Evolutionary conservation across 2,888 invertebrate genomes (phyloP).

Genomic region (Vesta saturnalis): DNA sequence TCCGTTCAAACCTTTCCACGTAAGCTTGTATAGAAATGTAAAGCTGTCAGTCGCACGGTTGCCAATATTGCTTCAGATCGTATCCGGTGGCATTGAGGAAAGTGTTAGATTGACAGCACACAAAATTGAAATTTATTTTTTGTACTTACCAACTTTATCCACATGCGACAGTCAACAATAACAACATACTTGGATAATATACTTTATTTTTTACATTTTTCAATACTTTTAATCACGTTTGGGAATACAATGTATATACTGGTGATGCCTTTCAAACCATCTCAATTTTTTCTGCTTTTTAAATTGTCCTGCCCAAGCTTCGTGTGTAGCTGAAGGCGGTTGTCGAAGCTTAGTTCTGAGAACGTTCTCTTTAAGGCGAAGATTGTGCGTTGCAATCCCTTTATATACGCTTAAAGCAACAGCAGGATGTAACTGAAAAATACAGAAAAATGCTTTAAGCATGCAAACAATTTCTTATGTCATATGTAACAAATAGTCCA

Average conservation of each 20-base stretch:
- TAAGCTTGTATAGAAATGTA: conserved; percentile 53
- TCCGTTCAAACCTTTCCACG: conserved; percentile 45
- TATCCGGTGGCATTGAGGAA: conserved; percentile 50
- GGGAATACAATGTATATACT: conserved; percentile 19
- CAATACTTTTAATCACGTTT: not conserved
- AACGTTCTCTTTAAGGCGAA: conserved; percentile 52
- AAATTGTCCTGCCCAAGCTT: conserved; percentile 44
- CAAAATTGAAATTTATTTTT: conserved; percentile 53
- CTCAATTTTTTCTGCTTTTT: conserved; percentile 49
- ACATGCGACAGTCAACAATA: conserved; percentile 31
- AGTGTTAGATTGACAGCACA: conserved; percentile 49
- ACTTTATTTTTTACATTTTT: conserved; percentile 14
- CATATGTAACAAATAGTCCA: conserved; percentile 29
- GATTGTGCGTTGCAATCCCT: conserved; percentile 50
- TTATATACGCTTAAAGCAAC: conserved; percentile 45
- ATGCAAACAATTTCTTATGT: conserved; percentile 14
- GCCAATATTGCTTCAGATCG: conserved; percentile 49
- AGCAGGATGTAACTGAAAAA: conserved; percentile 52
- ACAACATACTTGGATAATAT: conserved; percentile 3
- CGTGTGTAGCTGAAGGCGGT: conserved; percentile 46
- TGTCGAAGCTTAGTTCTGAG: conserved; percentile 47
- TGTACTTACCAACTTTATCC: conserved; percentile 37
- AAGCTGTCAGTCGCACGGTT: conserved; percentile 52
- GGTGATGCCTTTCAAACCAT: conserved; percentile 25
- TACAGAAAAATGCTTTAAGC: conserved; percentile 19